These are phyloP conservation scores for Orthosia cruda DNA, from an alignment of 2,888 invertebrate genomes.

Conservation along the genomic window DNA sequence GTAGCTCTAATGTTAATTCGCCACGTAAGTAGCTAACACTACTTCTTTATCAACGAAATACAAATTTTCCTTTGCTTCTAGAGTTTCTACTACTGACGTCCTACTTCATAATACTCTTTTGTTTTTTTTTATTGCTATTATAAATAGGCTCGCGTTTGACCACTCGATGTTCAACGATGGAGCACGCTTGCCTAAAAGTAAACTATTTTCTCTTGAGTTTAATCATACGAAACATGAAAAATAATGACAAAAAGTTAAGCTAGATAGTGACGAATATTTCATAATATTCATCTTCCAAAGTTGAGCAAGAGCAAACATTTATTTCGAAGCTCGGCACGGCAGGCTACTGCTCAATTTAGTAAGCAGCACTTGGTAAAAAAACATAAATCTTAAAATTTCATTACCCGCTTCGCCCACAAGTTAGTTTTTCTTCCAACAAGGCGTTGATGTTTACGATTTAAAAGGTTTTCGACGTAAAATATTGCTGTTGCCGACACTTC, in stretches of 20 bases:
- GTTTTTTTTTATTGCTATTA: too few species aligned
- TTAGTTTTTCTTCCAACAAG: conserved; percentile 83
- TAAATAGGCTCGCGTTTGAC: too few species aligned
- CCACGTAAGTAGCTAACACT: conserved; percentile 6
- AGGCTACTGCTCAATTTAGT: conserved; percentile 62
- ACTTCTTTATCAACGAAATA: neutral
- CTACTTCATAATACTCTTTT: neutral
- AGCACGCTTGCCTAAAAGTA: too few species aligned
- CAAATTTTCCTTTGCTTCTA: neutral
- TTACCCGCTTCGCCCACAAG: conserved; percentile 81
- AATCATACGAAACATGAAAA: conserved; percentile 2
- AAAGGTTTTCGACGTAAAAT: conserved; percentile 89
- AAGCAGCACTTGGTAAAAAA: conserved; percentile 77
- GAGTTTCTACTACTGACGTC: neutral
- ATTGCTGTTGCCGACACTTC: conserved; percentile 85
- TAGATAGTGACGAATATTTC: conserved; percentile 23
- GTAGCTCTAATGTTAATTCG: conserved; percentile 7
- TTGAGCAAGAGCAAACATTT: conserved; percentile 55
- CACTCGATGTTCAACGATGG: too few species aligned
- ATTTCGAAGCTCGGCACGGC: conserved; percentile 37
- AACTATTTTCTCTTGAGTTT: neutral
- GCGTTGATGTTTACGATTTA: conserved; percentile 89
- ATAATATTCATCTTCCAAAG: conserved; percentile 40
- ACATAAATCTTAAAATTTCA: conserved; percentile 88
- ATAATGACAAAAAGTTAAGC: conserved; percentile 18